phyloP scores from a whole-genome alignment of 2,113 vertebrate genomes.

The Cynoglossus semilaevis region DNA sequence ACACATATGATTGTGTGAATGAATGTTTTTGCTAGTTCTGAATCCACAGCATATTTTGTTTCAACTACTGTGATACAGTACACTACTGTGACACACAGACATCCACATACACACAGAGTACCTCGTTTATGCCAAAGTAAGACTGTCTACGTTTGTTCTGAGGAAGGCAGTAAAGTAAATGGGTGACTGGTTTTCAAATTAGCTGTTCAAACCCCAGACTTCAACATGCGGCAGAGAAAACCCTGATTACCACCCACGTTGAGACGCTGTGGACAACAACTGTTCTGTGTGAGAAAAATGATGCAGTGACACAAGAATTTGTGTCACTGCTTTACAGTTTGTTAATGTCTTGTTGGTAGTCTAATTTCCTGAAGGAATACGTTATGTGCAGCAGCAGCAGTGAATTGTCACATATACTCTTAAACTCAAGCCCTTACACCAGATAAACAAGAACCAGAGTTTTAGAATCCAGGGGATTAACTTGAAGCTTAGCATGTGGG shows the following conservation, averaged over 20 bases:
- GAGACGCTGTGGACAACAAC: conserved; percentile 6
- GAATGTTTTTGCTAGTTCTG: not conserved
- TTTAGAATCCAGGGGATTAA: too few species aligned
- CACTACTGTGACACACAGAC: too few species aligned
- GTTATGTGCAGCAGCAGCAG: not conserved
- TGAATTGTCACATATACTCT: not conserved
- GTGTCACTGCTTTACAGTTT: conserved; percentile 1
- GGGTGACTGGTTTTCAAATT: conserved; percentile 26
- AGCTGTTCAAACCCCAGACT: not conserved
- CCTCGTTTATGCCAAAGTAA: not conserved
- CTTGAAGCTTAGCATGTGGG: too few species aligned
- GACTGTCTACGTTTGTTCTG: conserved; percentile 15
- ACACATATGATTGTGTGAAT: too few species aligned
- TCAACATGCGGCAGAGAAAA: not conserved
- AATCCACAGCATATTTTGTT: not conserved
- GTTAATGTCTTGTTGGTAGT: not conserved
- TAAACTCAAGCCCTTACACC: too few species aligned
- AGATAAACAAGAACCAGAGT: too few species aligned
- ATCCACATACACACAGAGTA: not conserved
- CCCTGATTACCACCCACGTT: conserved; percentile 15
- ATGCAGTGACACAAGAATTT: not conserved
- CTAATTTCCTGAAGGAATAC: not conserved
- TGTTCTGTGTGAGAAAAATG: not conserved
- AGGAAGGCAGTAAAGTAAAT: conserved; percentile 11
- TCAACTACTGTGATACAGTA: not conserved